phyloP scores from a whole-genome alignment of 1,140 invertebrate genomes.

The Bemisia tabaci region DNA sequence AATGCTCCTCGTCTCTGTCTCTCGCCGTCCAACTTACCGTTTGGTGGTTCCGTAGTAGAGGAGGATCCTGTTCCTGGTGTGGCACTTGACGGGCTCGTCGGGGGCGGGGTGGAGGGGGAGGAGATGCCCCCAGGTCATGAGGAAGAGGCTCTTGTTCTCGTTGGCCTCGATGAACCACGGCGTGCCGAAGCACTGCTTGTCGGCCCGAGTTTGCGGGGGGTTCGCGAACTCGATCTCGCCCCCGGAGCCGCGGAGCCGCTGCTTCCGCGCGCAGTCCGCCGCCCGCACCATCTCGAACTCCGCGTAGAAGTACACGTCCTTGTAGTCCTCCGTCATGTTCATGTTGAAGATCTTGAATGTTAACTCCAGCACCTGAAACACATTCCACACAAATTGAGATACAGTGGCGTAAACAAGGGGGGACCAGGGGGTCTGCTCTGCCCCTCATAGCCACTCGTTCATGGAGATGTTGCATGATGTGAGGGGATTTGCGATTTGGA shows the following conservation, averaged over 20 bases:
- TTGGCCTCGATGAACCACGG: slow-evolving; percentile 66
- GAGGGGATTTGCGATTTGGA: too few relatives aligned
- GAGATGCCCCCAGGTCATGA: slow-evolving; percentile 44
- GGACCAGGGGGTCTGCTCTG: slow-evolving; percentile 33
- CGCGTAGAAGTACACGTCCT: slow-evolving; percentile 64
- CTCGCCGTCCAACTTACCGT: too few relatives aligned
- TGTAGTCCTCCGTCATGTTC: slow-evolving; percentile 65
- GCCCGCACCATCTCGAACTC: slow-evolving; percentile 48
- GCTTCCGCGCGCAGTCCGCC: slow-evolving; percentile 45
- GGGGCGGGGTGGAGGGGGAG: slow-evolving; percentile 24
- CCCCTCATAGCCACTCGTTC: too few relatives aligned
- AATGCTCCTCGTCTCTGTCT: too few relatives aligned
- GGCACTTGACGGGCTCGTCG: slow-evolving; percentile 33
- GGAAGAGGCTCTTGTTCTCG: slow-evolving; percentile 53
- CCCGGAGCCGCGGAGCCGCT: slow-evolving; percentile 50
- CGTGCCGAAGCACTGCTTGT: slow-evolving; percentile 46
- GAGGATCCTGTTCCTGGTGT: slow-evolving; percentile 53
- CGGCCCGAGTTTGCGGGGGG: slow-evolving; percentile 31
- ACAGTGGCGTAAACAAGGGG: too few relatives aligned
- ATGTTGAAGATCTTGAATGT: slow-evolving; percentile 57
- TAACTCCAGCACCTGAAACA: slow-evolving; percentile 49
- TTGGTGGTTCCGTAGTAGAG: slow-evolving; percentile 59
- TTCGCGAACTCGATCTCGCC: slow-evolving; percentile 48
- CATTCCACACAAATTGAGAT: slow-evolving; percentile 44
- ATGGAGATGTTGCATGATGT: too few relatives aligned